These are phyloP conservation scores for Procapra przewalskii DNA, from an alignment of 2,113 vertebrate species.

Conservation along the genomic window DNA sequence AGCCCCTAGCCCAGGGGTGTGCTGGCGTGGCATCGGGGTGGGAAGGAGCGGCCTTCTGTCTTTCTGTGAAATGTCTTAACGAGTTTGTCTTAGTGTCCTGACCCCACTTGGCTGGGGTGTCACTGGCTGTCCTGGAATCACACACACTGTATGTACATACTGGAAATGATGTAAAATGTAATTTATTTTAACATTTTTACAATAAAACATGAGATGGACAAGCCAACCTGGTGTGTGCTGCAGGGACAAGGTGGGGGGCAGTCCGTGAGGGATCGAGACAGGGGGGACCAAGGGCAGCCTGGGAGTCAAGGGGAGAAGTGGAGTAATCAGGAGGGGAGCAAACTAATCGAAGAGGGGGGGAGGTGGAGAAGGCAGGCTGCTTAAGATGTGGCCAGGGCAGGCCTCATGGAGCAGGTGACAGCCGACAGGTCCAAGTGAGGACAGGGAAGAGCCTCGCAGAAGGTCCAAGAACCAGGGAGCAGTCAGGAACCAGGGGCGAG, in stretches of 20 bases:
- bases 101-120: constrained; percentile 64
- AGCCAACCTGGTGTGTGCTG: not conserved
- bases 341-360: not conserved
- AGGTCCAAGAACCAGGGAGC: not conserved
- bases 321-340: not conserved
- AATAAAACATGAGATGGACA: constrained; percentile 80
- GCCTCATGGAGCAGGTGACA: not conserved
- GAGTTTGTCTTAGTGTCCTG: not conserved
- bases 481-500: not conserved
- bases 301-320: not conserved
- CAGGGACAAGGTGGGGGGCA: not conserved
- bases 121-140: constrained; percentile 74
- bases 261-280: not conserved
- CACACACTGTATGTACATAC: constrained; percentile 82
- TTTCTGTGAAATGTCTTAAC: constrained; percentile 43
- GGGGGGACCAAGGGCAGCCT: not conserved
- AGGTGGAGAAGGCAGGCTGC: not conserved
- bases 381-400: not conserved
- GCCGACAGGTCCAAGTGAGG: not conserved
- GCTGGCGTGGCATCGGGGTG: not conserved
- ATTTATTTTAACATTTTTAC: constrained; percentile 87
- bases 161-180: constrained; percentile 79
- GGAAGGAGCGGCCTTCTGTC: not conserved
- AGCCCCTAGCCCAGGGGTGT: not conserved
- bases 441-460: not conserved